Evolutionary conservation across 2,888 invertebrate genomes (phyloP).

Genomic region (Cataglyphis livida): DNA sequence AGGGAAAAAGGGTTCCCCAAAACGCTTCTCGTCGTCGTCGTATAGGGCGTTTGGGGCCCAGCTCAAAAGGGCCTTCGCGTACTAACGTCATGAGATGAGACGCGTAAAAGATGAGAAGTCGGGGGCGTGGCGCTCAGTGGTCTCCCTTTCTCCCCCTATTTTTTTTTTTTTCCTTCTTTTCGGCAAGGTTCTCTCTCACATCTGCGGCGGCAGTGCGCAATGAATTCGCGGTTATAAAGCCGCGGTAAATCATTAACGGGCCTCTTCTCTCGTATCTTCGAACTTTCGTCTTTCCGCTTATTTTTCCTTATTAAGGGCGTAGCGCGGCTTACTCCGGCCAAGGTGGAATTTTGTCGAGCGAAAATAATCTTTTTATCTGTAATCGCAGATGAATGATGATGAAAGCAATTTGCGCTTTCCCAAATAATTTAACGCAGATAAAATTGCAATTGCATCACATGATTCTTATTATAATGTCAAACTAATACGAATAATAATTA

Average conservation of each 20-base stretch:
- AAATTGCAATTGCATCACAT: constrained; percentile 22
- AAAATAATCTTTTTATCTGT: constrained; percentile 60
- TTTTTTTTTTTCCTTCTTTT: constrained; percentile 21
- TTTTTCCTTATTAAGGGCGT: constrained; percentile 72
- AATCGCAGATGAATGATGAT: constrained; percentile 45
- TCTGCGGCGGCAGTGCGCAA: constrained; percentile 65
- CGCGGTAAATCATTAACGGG: constrained; percentile 77
- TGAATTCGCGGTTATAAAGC: constrained; percentile 77
- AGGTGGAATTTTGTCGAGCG: constrained; percentile 46
- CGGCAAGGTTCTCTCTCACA: constrained; percentile 61
- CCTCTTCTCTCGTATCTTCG: constrained; percentile 21
- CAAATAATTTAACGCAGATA: constrained; percentile 47
- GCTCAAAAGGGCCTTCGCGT: constrained; percentile 65
- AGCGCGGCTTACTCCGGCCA: constrained; percentile 31
- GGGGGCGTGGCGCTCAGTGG: constrained; percentile 74
- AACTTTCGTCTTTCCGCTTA: constrained; percentile 60
- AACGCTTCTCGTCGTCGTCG: constrained; percentile 55
- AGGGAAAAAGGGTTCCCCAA: constrained; percentile 51
- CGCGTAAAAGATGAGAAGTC: constrained; percentile 79
- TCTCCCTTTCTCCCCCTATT: constrained; percentile 35
- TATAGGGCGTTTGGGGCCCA: constrained; percentile 52
- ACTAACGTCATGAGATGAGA: constrained; percentile 75
- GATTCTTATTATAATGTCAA: background rate
- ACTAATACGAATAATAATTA: constrained; percentile 1
- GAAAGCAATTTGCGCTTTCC: constrained; percentile 39